Conservation (phyloP, 2,888 invertebrate species). For the Drosophila imparisetae region DNA sequence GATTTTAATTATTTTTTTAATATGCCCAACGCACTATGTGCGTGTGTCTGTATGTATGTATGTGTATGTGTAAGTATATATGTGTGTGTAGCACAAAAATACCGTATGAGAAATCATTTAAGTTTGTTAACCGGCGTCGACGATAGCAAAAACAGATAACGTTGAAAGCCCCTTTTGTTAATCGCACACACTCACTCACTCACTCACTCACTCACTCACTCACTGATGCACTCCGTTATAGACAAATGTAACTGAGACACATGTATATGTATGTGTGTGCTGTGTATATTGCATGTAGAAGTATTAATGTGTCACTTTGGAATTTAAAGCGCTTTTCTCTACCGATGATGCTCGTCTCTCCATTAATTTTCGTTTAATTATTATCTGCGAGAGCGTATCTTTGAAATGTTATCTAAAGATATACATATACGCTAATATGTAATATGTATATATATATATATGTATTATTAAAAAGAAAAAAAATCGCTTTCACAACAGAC, state of each 20-base stretch:
- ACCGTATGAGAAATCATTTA: conserved; percentile 15
- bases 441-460: conserved; percentile 19
- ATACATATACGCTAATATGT: conserved; percentile 23
- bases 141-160: conserved; percentile 18
- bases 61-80: not conserved
- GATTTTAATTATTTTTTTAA: not conserved
- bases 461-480: conserved; percentile 21
- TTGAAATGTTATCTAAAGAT: conserved; percentile 24
- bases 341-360: conserved; percentile 29
- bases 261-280: not conserved
- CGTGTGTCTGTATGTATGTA: not conserved
- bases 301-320: conserved; percentile 44
- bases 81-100: conserved; percentile 1
- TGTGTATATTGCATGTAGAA: not conserved
- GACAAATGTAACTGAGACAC: not conserved
- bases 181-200: not conserved
- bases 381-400: conserved; percentile 2
- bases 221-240: conserved; percentile 6
- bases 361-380: conserved; percentile 42
- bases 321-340: conserved; percentile 37
- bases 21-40: not conserved
- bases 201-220: conserved; percentile 1
- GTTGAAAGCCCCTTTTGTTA: not conserved
- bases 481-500: conserved; percentile 41
- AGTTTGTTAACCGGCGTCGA: conserved; percentile 12